Evolutionary conservation across 2,113 vertebrate species (phyloP), one percentile per base, ranked within the genome.

Genomic region (Phoenicopterus ruber): DNA sequence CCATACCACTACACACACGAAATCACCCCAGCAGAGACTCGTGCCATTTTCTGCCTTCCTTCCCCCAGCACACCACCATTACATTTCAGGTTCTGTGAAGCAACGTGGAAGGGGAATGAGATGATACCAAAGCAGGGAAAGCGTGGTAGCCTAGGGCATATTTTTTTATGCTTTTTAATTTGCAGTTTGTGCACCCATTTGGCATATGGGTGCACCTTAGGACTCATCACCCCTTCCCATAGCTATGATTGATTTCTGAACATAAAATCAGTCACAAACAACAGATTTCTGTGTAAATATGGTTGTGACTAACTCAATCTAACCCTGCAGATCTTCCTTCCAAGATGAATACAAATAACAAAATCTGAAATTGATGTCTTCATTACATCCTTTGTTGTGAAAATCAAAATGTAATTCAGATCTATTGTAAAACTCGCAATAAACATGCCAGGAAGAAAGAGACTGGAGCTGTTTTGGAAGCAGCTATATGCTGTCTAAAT

Each of bases 321-420:
- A 94, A 91, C 52, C 55, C 72, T 59, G 78, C 11, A 20, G 94
- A 71, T 93, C 79, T 84, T 72, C 29, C 62, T 96, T 93, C 84
- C 18, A 65, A 92, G 66, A 93, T 44, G 72, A 96, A 91, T 89
- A 95, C 86, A 95, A 95, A 94, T 85, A 94, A 83, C 32, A 78
- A 80, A 88, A 86, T 25, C 76, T 77, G 28, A 49, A 91, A 84
- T 20, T 57, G 73, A 78, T 46, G 73, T 40, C 44, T 85, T 93
- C 59, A 52, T 96, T 96, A 95, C 67, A 94, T 62, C n/a, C 49
- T 94, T 91, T 82, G 52, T 90, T 95, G 82, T 66, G 58, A 88
- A 92, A 95, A 97, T 96, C 89, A 95, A 91, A 90, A 82, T 42
- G 36, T 38, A 66, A 89, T 80, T 81, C 36, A 94, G 38, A 92